Evolutionary conservation across 2,888 invertebrate species (phyloP).

Genomic region (Eucriotettix oculatus): DNA sequence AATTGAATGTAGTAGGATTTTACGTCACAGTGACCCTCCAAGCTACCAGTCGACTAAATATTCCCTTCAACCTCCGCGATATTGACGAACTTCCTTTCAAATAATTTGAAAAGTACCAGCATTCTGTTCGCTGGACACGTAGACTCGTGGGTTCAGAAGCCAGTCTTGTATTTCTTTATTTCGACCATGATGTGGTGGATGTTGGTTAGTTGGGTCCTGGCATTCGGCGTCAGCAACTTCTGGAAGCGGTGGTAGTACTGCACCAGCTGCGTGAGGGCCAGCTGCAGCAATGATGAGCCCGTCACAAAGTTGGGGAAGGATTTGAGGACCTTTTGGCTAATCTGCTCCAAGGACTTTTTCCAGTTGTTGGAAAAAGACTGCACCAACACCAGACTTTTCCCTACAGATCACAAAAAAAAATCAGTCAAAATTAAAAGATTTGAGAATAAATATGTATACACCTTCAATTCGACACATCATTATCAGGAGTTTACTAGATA

Average conservation of each 20-base stretch:
- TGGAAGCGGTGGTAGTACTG: constrained; percentile 97
- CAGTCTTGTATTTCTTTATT: constrained; percentile 91
- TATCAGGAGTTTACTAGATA: too few species aligned
- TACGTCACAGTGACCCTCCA: too few species aligned
- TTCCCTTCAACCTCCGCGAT: too few species aligned
- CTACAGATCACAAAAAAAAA: constrained; percentile 18
- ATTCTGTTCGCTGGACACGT: neutral
- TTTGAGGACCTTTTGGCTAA: constrained; percentile 83
- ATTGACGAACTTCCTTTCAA: too few species aligned
- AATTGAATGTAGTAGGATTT: too few species aligned
- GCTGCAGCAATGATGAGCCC: constrained; percentile 85
- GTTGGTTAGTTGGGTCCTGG: constrained; percentile 80
- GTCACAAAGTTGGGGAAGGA: constrained; percentile 94
- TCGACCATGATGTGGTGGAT: constrained; percentile 99
- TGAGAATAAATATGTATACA: too few species aligned
- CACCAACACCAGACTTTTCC: constrained; percentile 69
- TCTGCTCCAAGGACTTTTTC: constrained; percentile 88
- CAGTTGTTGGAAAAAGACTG: constrained; percentile 82
- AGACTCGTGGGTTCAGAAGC: constrained; percentile 1
- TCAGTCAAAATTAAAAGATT: too few species aligned
- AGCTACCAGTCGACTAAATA: too few species aligned
- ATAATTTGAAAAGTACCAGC: too few species aligned
- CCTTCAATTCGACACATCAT: too few species aligned
- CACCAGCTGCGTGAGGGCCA: constrained; percentile 85
- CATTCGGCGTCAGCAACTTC: constrained; percentile 74